A percentile compares a stretch with the other conserved stretches of the same genome.
Evolutionary conservation across 2,888 invertebrate species (phyloP).

Genomic region (Anodontia alba): DNA sequence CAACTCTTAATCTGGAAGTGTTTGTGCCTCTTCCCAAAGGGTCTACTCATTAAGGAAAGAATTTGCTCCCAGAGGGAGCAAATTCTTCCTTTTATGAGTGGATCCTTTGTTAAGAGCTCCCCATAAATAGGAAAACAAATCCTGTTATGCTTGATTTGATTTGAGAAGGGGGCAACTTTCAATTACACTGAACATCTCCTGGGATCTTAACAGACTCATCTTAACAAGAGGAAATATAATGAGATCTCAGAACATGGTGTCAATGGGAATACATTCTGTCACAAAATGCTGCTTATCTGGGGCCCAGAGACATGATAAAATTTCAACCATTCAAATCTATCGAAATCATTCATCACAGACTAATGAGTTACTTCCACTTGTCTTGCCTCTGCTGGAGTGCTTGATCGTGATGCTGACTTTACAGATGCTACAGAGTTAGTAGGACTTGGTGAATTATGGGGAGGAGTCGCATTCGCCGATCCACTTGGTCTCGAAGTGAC

Average conservation of each 20-base stretch:
- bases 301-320: not conserved
- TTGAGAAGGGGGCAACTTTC: too few species aligned
- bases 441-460: constrained; percentile 58
- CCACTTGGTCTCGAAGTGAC: constrained; percentile 35
- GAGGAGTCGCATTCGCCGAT: constrained; percentile 41
- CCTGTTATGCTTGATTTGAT: too few species aligned
- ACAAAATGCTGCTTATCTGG: too few species aligned
- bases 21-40: too few species aligned
- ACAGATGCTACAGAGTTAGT: constrained; percentile 53
- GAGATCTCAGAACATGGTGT: too few species aligned
- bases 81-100: not conserved
- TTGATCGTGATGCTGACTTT: constrained; percentile 70
- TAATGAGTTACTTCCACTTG: constrained; percentile 9
- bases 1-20: too few species aligned
- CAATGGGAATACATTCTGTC: too few species aligned
- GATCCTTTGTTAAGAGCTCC: not conserved
- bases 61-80: not conserved
- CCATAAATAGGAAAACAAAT: too few species aligned
- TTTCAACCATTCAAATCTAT: not conserved
- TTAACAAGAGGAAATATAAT: too few species aligned
- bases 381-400: constrained; percentile 66
- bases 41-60: not conserved
- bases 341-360: not conserved
- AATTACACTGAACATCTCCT: too few species aligned
- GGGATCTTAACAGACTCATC: too few species aligned